These are phyloP conservation scores for Eulemur rufifrons DNA, from an alignment of 2,113 vertebrate genomes.

Conservation along the genomic window DNA sequence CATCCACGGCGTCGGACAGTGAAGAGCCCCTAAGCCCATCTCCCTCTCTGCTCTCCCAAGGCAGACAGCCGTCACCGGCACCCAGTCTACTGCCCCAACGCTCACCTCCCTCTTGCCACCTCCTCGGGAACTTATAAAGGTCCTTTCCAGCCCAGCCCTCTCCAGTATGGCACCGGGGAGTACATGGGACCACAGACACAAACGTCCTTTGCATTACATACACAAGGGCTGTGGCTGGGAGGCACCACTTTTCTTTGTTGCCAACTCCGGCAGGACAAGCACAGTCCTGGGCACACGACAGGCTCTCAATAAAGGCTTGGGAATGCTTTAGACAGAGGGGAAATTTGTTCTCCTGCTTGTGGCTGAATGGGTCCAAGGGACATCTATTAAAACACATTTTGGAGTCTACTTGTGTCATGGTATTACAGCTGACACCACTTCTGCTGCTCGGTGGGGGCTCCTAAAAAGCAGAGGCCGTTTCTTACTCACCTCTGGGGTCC, in stretches of 20 bases:
- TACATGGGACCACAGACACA: rapidly evolving
- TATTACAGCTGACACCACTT: background rate
- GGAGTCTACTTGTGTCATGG: background rate
- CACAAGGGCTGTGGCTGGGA: background rate
- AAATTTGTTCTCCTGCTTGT: background rate
- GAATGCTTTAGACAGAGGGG: background rate
- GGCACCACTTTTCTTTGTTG: background rate
- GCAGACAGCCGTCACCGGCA: background rate
- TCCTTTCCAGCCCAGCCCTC: background rate
- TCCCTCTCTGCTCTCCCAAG: background rate
- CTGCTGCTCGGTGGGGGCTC: background rate
- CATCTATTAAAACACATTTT: background rate
- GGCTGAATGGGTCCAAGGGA: background rate
- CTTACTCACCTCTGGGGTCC: background rate
- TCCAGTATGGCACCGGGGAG: background rate
- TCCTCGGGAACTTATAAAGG: background rate
- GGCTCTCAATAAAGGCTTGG: background rate
- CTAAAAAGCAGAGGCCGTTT: background rate
- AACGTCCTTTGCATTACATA: background rate
- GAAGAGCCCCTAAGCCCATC: no score
- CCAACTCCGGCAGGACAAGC: background rate
- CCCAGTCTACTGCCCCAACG: background rate
- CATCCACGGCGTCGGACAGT: no score
- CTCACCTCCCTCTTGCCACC: background rate
- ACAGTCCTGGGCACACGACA: background rate